Evolutionary conservation across 2,888 invertebrate genomes (phyloP).

Genomic region (Meandrusa payeni): DNA sequence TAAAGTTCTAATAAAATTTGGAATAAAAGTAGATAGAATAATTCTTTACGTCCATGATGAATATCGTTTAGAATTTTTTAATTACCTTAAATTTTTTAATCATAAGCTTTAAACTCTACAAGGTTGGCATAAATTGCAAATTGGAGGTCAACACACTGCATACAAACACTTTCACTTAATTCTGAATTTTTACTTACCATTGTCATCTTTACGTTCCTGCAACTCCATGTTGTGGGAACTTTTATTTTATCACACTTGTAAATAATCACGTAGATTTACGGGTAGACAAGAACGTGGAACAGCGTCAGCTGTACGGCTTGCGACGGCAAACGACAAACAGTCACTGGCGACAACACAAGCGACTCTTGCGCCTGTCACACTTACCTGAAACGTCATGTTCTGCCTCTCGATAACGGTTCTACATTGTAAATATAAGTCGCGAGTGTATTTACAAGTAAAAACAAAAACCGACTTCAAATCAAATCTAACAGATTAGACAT

Average conservation of each 20-base stretch:
- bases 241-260: conserved; percentile 28
- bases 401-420: conserved; percentile 19
- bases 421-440: too few relatives aligned
- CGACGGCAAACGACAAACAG: conserved; percentile 37
- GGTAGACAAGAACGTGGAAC: conserved; percentile 25
- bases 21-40: too few relatives aligned
- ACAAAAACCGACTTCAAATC: too few relatives aligned
- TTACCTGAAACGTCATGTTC: conserved; percentile 6
- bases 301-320: conserved; percentile 32
- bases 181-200: conserved; percentile 37
- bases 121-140: conserved; percentile 16
- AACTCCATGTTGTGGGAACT: conserved; percentile 43
- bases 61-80: too few relatives aligned
- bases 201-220: conserved; percentile 38
- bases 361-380: conserved; percentile 1
- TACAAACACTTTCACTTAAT: conserved; percentile 43
- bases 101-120: not conserved
- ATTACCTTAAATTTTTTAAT: too few relatives aligned
- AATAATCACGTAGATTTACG: conserved; percentile 28
- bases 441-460: too few relatives aligned
- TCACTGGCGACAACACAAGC: conserved; percentile 19
- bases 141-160: conserved; percentile 29
- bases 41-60: too few relatives aligned
- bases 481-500: too few relatives aligned
- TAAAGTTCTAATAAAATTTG: too few relatives aligned